phyloP scores from a whole-genome alignment of 2,113 vertebrate genomes.

The Bombycilla garrulus region DNA sequence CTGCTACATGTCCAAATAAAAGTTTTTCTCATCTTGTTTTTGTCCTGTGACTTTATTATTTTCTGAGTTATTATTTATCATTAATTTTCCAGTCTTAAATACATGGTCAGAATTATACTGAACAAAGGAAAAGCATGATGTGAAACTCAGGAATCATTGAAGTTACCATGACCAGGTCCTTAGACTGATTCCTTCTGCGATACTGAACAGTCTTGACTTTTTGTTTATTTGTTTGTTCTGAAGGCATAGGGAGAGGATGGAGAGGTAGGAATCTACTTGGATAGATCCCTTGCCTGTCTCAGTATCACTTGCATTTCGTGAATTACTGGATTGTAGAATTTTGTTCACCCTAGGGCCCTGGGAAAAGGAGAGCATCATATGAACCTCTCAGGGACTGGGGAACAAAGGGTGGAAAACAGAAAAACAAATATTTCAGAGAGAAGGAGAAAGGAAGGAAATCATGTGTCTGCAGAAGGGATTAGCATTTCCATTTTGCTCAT shows the following conservation, averaged over 20 bases:
- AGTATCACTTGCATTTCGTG: not conserved
- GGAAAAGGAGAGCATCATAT: not conserved
- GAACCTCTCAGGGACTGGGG: not conserved
- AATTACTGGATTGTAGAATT: not conserved
- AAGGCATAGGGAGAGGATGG: not conserved
- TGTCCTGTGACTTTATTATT: not conserved
- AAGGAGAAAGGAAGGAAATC: slow-evolving; percentile 52
- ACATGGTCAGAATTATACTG: not conserved
- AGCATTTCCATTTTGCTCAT: slow-evolving; percentile 55
- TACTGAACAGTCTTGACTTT: not conserved
- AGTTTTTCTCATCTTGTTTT: not conserved
- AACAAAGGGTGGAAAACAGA: slow-evolving; percentile 17
- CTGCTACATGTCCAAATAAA: not conserved
- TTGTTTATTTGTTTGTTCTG: not conserved
- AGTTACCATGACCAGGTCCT: not conserved
- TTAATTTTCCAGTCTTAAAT: not conserved
- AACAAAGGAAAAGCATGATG: not conserved
- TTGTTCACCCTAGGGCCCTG: not conserved
- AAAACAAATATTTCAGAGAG: slow-evolving; percentile 30
- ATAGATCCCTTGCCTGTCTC: not conserved
- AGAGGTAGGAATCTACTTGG: not conserved
- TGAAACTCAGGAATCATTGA: not conserved
- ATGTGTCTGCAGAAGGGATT: slow-evolving; percentile 52
- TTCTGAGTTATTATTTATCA: not conserved
- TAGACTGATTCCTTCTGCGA: not conserved